phyloP scores from a whole-genome alignment of 2,113 vertebrate species.

The Parotia lawesii region DNA sequence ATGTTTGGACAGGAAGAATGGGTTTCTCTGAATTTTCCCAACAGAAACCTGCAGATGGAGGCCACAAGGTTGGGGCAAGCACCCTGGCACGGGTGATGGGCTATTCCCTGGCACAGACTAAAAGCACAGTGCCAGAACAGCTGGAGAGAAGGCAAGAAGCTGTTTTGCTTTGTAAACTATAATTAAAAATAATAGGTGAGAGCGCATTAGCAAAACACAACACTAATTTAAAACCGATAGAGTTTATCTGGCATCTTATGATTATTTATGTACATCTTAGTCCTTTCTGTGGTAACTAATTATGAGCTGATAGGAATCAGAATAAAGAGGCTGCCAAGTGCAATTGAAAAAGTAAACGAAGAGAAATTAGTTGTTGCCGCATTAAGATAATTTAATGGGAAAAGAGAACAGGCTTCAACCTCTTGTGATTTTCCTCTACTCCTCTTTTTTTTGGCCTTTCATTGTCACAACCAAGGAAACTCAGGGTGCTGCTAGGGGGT shows the following conservation, averaged over 20 bases:
- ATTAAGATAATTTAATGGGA: background rate
- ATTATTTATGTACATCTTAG: constrained; percentile 63
- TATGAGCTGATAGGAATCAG: constrained; percentile 52
- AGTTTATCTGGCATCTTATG: constrained; percentile 60
- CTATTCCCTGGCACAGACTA: background rate
- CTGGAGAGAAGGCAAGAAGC: constrained; percentile 22
- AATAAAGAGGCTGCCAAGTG: constrained; percentile 14
- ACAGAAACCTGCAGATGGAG: background rate
- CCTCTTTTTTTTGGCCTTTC: background rate
- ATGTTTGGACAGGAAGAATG: background rate
- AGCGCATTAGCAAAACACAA: background rate
- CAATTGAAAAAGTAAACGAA: constrained; percentile 2
- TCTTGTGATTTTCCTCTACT: background rate
- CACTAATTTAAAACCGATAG: constrained; percentile 68
- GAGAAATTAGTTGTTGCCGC: background rate
- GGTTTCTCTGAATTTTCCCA: background rate
- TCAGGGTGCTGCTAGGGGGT: background rate
- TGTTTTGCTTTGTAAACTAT: constrained; percentile 54
- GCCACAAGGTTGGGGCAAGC: background rate
- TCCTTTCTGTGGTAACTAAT: constrained; percentile 46
- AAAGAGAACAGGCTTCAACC: background rate
- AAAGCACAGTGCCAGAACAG: background rate
- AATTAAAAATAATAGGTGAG: constrained; percentile 70
- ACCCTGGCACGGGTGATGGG: background rate
- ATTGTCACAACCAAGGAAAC: background rate